Evolutionary conservation across 2,888 invertebrate species (phyloP).

Genomic region (Xylocampa areola): DNA sequence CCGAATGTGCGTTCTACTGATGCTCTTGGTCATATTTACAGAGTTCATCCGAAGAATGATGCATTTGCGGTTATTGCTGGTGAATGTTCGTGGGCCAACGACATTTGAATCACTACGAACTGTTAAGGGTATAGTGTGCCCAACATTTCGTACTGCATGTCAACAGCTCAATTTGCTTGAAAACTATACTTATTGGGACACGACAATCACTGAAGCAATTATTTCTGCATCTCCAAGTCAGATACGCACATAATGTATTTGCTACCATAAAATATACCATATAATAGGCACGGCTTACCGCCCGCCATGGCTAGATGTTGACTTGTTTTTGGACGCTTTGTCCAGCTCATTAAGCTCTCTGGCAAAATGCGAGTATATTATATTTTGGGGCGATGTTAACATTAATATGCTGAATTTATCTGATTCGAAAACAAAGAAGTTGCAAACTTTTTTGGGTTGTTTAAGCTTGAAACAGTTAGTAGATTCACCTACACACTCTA

Average conservation of each 20-base stretch:
- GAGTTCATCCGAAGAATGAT: slow-evolving; percentile 45
- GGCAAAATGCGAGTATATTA: too few species aligned
- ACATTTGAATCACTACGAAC: slow-evolving; percentile 52
- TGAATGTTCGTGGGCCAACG: slow-evolving; percentile 54
- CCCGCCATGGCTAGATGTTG: too few species aligned
- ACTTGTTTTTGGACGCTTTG: too few species aligned
- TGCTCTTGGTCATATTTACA: slow-evolving; percentile 22
- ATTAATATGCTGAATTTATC: too few species aligned
- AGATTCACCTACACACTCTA: too few species aligned
- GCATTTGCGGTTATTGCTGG: slow-evolving; percentile 45
- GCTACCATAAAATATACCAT: slow-evolving; percentile 61
- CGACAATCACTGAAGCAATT: slow-evolving; percentile 57
- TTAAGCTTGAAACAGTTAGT: too few species aligned
- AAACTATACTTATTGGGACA: slow-evolving; percentile 55
- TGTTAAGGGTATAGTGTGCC: slow-evolving; percentile 53
- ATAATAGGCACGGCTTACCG: too few species aligned
- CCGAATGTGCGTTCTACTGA: slow-evolving; percentile 38
- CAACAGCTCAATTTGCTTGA: slow-evolving; percentile 57
- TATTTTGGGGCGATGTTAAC: too few species aligned
- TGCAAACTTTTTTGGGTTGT: too few species aligned
- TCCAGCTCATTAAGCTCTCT: too few species aligned
- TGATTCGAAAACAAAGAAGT: too few species aligned
- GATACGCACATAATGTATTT: slow-evolving; percentile 63
- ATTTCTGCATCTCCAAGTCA: slow-evolving; percentile 58
- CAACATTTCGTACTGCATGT: slow-evolving; percentile 59